Evolutionary conservation across 1,140 invertebrate genomes (phyloP).

Genomic region (Linepithema humile): DNA sequence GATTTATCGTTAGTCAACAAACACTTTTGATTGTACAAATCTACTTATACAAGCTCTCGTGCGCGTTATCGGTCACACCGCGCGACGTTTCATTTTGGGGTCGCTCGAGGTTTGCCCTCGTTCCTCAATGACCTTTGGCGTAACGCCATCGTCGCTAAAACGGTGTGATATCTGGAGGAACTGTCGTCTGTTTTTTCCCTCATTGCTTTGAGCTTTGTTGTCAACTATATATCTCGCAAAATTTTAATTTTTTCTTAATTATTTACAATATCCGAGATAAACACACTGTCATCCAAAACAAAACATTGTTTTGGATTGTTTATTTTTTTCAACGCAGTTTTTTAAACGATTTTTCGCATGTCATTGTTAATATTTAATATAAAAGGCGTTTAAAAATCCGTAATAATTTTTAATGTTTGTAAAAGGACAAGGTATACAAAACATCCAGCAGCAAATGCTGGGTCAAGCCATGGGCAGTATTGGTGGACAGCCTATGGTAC

Average conservation of each 20-base stretch:
- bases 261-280: not conserved
- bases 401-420: conserved; percentile 40
- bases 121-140: not conserved
- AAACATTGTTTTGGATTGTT: not conserved
- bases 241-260: too few relatives aligned
- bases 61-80: not conserved
- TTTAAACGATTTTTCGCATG: too few relatives aligned
- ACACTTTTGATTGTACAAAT: not conserved
- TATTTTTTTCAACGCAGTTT: not conserved
- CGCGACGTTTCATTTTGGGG: not conserved
- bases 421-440: conserved; percentile 83
- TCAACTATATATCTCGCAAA: not conserved
- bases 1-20: conserved; percentile 16
- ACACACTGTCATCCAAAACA: not conserved
- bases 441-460: conserved; percentile 86
- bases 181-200: not conserved
- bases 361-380: not conserved
- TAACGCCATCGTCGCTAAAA: not conserved
- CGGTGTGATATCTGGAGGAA: not conserved
- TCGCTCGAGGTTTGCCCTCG: not conserved
- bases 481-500: conserved; percentile 85
- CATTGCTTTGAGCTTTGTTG: not conserved
- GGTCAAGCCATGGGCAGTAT: conserved; percentile 85
- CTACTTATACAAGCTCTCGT: not conserved
- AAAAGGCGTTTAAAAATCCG: too few relatives aligned